Percentiles rank a stretch among this genome's conserved stretches.
Evolutionary conservation across 2,888 invertebrate genomes (phyloP).

Genomic region (Trisateles emortualis): DNA sequence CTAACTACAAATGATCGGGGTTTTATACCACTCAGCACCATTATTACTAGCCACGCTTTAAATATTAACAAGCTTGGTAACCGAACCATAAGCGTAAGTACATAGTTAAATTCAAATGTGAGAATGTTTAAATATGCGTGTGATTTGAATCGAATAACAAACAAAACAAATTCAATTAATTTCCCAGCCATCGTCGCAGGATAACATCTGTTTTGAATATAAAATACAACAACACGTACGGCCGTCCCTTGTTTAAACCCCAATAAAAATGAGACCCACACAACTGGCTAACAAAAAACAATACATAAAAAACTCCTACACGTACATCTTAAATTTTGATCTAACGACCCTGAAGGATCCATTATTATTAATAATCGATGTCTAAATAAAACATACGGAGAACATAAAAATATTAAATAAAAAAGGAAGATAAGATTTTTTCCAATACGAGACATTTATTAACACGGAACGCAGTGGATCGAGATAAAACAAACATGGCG

Average conservation of each 20-base stretch:
- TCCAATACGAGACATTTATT: conserved; percentile 83
- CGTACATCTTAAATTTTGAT: conserved; percentile 83
- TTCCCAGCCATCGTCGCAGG: conserved; percentile 73
- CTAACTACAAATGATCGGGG: conserved; percentile 48
- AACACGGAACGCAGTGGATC: conserved; percentile 81
- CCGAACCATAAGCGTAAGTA: conserved; percentile 46
- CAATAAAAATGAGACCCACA: conserved; percentile 79
- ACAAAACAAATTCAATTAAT: conserved; percentile 81
- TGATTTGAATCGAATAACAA: conserved; percentile 77
- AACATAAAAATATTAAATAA: conserved; percentile 73
- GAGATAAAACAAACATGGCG: conserved; percentile 87
- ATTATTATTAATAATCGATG: conserved; percentile 85
- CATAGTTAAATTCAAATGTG: conserved; percentile 63
- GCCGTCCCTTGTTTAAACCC: conserved; percentile 72
- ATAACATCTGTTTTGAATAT: conserved; percentile 85
- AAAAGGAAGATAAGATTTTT: conserved; percentile 69
- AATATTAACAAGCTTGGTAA: conserved; percentile 48
- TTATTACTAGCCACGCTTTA: conserved; percentile 37
- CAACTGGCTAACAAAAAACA: conserved; percentile 74
- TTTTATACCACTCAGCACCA: conserved; percentile 38
- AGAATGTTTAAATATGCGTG: conserved; percentile 74
- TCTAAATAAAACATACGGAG: conserved; percentile 82
- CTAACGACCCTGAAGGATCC: conserved; percentile 79
- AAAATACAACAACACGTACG: conserved; percentile 74
- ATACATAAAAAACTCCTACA: conserved; percentile 69